Conservation (phyloP, 2,888 invertebrate species). For the Eucera pruinosa region DNA sequence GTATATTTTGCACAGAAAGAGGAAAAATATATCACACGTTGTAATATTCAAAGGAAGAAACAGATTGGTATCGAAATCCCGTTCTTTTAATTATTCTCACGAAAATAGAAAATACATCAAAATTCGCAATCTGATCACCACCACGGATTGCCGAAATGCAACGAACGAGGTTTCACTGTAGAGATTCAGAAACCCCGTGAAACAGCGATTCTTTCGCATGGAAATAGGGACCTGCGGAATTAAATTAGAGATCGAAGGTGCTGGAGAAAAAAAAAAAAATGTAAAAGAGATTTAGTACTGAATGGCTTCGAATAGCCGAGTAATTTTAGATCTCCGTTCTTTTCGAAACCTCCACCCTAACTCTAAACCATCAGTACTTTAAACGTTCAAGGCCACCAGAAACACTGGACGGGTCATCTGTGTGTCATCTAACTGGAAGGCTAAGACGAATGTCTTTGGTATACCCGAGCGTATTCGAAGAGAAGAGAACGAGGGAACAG, state of each 20-base stretch:
- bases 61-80: too few species aligned
- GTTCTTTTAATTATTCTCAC: too few species aligned
- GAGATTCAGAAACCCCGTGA: not conserved
- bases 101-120: too few species aligned
- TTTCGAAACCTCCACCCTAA: not conserved
- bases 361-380: not conserved
- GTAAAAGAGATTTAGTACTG: not conserved
- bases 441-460: conserved; percentile 49
- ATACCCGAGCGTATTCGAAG: conserved; percentile 37
- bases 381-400: conserved; percentile 36
- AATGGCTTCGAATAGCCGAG: not conserved
- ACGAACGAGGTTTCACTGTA: too few species aligned
- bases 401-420: conserved; percentile 32
- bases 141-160: too few species aligned
- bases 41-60: too few species aligned
- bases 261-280: not conserved
- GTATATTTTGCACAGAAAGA: too few species aligned
- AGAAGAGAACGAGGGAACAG: not conserved
- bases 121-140: too few species aligned
- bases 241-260: not conserved
- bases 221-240: not conserved
- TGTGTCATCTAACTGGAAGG: conserved; percentile 16
- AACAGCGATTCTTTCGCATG: too few species aligned
- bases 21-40: too few species aligned
- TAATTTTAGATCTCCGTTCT: not conserved